Base-by-base conservation (phyloP, 1,140 invertebrate genomes). In the Magallana gigas region DNA sequence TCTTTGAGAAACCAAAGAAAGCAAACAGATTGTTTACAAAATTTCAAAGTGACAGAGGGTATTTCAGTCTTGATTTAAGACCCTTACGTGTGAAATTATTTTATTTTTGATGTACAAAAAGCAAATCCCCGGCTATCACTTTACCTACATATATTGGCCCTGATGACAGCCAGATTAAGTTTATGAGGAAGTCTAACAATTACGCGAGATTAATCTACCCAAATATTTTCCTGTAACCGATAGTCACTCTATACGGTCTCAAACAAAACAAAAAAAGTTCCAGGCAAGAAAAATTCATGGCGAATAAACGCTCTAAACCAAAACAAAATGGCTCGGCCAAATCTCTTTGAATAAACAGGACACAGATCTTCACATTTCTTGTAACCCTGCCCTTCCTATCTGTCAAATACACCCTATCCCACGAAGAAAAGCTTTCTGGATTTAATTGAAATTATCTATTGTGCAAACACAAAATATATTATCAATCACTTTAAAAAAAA, bases 401-500 rank as follows among this genome's bases (percentile, higher is more conserved):
- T 29, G 23, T 9, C 36, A 29, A 76, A 36, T 76, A 76, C 23
- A 29, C 18, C 68, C 23, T 76, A 76, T 8, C 68, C 68, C 23
- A 18, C 36, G 5, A 76, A 76, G 23, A 29, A 29, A 29, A 12
- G 18, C 68, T 76, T 23, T 76, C 68, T 12, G 23, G 68, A 48
- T 29, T 76, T 29, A 36, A 29, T 29, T 18, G 36, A 76, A 76
- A 76, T 76, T 29, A 76, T 76, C 23, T 29, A 29, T 76, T 76
- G 68, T 76, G 68, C 68, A 76, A 76, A 23, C 23, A 76, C 68
- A 76, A 76, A 76, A 76, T 29, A 76, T 29, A 76, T 76, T 29
- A 76, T 76, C 68, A 76, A 76, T 76, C 18, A 76, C 68, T 76
- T 76, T 76, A 9, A 76, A 76, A 76, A 76, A 71, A 71, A 12